phyloP scores from a whole-genome alignment of 2,113 vertebrate species.

The Syngnathus floridae region DNA sequence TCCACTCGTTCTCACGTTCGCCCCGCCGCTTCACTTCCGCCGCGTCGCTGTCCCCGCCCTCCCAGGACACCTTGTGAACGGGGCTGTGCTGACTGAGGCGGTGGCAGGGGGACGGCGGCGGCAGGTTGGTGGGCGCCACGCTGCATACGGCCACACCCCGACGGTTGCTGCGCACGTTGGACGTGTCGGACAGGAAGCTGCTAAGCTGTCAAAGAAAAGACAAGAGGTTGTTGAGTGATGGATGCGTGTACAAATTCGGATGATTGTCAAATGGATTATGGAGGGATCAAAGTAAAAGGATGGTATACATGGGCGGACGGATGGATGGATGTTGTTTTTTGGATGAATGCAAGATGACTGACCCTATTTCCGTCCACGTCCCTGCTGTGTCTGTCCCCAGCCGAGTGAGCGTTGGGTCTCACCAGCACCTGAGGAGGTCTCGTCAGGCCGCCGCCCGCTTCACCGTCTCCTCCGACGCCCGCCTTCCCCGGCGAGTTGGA shows the following conservation, averaged over 20 bases:
- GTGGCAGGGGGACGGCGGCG: slow-evolving; percentile 72
- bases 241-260: too few species aligned
- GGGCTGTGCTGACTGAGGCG: slow-evolving; percentile 76
- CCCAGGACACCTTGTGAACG: slow-evolving; percentile 86
- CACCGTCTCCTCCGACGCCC: slow-evolving; percentile 28
- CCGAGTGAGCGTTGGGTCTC: slow-evolving; percentile 82
- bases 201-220: slow-evolving; percentile 72
- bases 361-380: slow-evolving; percentile 44
- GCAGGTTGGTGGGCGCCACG: slow-evolving; percentile 91
- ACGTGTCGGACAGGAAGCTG: slow-evolving; percentile 82
- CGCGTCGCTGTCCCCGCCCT: slow-evolving; percentile 69
- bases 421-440: slow-evolving; percentile 86
- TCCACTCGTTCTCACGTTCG: slow-evolving; percentile 62
- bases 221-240: too few species aligned
- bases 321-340: background rate
- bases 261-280: too few species aligned
- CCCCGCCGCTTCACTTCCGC: slow-evolving; percentile 44
- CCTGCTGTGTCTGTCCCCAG: slow-evolving; percentile 32
- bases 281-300: too few species aligned
- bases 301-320: background rate
- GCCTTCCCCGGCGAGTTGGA: slow-evolving; percentile 66
- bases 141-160: slow-evolving; percentile 93
- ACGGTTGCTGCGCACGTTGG: slow-evolving; percentile 76
- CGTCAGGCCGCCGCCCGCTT: slow-evolving; percentile 70
- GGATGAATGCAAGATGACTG: slow-evolving; percentile 26